phyloP scores from a whole-genome alignment of 2,113 vertebrate species.

The Ailuropoda melanoleuca region DNA sequence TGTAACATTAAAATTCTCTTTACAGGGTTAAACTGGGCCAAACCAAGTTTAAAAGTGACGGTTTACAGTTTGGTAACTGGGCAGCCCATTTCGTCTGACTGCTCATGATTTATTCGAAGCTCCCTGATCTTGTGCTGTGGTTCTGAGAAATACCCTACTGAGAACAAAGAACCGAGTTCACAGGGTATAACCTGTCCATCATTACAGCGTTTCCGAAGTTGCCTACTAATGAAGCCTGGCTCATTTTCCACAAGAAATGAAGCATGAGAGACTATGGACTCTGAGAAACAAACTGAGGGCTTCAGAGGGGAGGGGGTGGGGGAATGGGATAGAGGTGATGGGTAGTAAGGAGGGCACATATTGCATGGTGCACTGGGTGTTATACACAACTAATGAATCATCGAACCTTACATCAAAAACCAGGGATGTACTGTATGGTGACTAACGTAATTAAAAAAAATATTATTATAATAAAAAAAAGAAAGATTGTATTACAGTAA shows the following conservation, averaged over 20 bases:
- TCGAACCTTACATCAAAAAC: too few species aligned
- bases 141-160: background rate
- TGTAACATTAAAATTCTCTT: background rate
- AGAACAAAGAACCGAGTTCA: background rate
- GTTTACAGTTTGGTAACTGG: background rate
- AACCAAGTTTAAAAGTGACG: constrained; percentile 19
- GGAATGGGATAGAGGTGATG: too few species aligned
- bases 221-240: background rate
- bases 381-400: too few species aligned
- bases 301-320: too few species aligned
- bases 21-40: constrained; percentile 42
- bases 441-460: too few species aligned
- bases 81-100: background rate
- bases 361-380: too few species aligned
- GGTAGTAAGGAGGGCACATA: too few species aligned
- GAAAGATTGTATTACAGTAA: background rate
- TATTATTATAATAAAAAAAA: too few species aligned
- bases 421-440: too few species aligned
- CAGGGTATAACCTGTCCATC: background rate
- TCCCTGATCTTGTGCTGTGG: background rate
- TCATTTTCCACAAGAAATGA: background rate
- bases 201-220: background rate
- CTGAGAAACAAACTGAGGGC: too few species aligned
- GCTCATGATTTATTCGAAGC: constrained; percentile 12
- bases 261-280: too few species aligned